These are phyloP conservation scores for Apostichopus japonicus DNA, from an alignment of 35 echinoderm and acorn worm genomes.

Conservation along the genomic window DNA sequence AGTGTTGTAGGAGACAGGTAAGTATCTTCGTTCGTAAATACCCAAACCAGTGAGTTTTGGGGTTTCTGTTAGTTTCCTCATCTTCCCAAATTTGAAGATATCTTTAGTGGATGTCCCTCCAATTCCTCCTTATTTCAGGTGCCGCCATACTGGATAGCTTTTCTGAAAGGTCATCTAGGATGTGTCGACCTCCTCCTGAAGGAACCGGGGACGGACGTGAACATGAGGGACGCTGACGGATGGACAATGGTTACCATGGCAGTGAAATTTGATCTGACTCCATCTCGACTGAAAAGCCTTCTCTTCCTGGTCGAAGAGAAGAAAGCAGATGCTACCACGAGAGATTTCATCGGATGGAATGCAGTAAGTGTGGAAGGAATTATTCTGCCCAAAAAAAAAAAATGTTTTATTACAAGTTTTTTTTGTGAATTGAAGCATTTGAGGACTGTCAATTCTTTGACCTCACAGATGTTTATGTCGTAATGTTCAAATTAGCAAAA, in stretches of 20 bases:
- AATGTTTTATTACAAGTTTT: too few species aligned
- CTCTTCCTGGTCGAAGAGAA: slow-evolving; percentile 76
- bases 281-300: slow-evolving; percentile 59
- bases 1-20: too few species aligned
- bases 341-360: slow-evolving; percentile 78
- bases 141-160: slow-evolving; percentile 79
- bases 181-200: slow-evolving; percentile 85
- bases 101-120: not conserved
- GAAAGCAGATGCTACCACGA: slow-evolving; percentile 65
- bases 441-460: not conserved
- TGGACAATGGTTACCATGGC: slow-evolving; percentile 79
- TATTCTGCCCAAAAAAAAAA: too few species aligned
- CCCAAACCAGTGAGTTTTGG: too few species aligned
- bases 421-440: too few species aligned
- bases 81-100: too few species aligned
- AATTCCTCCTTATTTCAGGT: slow-evolving; percentile 43
- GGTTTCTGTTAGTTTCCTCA: too few species aligned
- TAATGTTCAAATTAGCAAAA: too few species aligned
- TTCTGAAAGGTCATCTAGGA: slow-evolving; percentile 86
- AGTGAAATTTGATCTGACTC: slow-evolving; percentile 57
- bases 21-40: too few species aligned
- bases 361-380: slow-evolving; percentile 65
- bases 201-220: slow-evolving; percentile 73
- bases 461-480: too few species aligned
- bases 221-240: slow-evolving; percentile 80